These are phyloP conservation scores for Melanostigma gelatinosum DNA, from an alignment of 2,113 vertebrate genomes.

Conservation along the genomic window DNA sequence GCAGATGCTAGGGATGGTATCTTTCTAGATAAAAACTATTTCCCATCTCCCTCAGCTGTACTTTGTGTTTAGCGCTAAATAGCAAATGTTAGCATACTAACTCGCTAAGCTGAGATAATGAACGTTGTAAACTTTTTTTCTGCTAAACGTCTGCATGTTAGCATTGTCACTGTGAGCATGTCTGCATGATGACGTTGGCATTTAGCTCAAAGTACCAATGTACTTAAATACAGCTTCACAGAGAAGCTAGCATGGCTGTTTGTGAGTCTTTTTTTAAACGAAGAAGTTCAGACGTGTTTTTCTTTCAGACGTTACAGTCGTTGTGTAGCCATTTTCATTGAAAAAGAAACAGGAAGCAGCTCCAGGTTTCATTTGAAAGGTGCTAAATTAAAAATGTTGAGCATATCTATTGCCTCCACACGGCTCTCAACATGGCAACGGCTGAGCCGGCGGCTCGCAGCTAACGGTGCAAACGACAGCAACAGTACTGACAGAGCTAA, in stretches of 20 bases:
- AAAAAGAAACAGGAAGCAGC: background rate
- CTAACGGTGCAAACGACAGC: background rate
- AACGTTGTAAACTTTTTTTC: background rate
- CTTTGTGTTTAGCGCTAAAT: background rate
- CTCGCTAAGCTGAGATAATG: background rate
- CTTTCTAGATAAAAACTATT: background rate
- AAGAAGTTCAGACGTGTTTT: background rate
- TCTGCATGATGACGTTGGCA: background rate
- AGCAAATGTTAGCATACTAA: conserved; percentile 6
- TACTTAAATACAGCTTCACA: background rate
- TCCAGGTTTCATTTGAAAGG: background rate
- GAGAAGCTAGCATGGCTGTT: background rate
- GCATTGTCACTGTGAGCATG: background rate
- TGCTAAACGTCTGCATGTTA: background rate
- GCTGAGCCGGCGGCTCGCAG: too few species aligned
- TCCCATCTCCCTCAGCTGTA: background rate
- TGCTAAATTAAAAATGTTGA: background rate
- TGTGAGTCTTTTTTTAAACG: background rate
- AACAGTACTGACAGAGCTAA: background rate
- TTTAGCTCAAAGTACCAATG: background rate
- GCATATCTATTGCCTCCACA: background rate
- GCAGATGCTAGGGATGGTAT: background rate
- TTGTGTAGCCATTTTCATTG: background rate
- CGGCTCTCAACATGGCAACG: background rate
- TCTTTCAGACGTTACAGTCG: background rate